Evolutionary conservation across 2,113 vertebrate genomes (phyloP).

Genomic region (Eptesicus fuscus): DNA sequence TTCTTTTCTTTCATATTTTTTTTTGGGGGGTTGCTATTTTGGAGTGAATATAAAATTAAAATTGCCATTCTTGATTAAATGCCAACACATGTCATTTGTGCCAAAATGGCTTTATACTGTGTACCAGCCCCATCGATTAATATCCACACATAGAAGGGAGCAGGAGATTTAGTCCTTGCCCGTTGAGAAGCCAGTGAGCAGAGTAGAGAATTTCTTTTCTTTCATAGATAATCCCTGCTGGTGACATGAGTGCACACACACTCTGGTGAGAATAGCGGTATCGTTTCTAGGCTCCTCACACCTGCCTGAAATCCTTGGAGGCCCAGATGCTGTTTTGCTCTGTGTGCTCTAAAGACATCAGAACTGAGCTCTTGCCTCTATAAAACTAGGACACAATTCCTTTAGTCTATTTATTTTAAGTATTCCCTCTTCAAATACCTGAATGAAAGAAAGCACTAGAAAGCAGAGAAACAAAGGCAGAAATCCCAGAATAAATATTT

Average conservation of each 20-base stretch:
- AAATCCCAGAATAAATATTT: not conserved
- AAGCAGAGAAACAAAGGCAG: not conserved
- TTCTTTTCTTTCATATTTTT: not conserved
- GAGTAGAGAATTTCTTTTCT: not conserved
- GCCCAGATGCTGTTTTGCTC: not conserved
- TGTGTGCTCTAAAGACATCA: not conserved
- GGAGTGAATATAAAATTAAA: conserved; percentile 54
- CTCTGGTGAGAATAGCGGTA: not conserved
- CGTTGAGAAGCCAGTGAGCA: not conserved
- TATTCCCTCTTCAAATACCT: not conserved
- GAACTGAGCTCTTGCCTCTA: not conserved
- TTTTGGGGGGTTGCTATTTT: not conserved
- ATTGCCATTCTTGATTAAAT: conserved; percentile 17
- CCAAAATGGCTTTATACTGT: conserved; percentile 21
- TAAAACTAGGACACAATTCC: not conserved
- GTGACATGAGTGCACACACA: not conserved
- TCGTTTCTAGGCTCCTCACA: not conserved
- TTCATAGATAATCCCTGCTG: not conserved
- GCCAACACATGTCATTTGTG: not conserved
- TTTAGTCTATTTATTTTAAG: not conserved
- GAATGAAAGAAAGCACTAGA: not conserved
- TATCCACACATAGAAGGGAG: not conserved
- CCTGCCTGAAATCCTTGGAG: not conserved
- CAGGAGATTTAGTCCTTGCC: not conserved
- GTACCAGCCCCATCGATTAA: not conserved